Conservation (phyloP, 2,113 vertebrate species). For the Ochotona curzoniae region DNA sequence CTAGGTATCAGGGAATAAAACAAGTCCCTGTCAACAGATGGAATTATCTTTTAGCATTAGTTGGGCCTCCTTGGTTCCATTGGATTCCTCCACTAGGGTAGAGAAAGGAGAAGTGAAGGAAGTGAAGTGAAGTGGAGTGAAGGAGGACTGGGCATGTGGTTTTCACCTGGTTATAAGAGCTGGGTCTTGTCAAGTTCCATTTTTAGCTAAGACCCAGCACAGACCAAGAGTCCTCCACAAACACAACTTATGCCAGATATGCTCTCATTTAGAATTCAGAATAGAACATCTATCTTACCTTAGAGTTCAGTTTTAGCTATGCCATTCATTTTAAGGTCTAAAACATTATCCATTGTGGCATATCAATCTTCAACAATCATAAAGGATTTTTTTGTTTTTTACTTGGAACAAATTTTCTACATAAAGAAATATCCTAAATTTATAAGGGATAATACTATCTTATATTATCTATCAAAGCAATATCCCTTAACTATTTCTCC, state of each 20-base stretch:
- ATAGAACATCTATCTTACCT: constrained; percentile 34
- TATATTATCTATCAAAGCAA: not conserved
- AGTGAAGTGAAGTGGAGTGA: no score
- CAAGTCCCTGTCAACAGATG: not conserved
- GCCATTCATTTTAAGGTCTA: constrained; percentile 1
- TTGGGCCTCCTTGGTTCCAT: not conserved
- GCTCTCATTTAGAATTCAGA: not conserved
- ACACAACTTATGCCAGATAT: not conserved
- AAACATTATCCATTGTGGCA: constrained; percentile 27
- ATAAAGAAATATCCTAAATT: constrained; percentile 30
- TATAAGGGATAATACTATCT: not conserved
- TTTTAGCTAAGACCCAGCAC: not conserved
- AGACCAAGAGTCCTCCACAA: not conserved
- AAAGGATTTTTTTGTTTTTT: constrained; percentile 42
- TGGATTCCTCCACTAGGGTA: not conserved
- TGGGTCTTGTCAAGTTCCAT: not conserved
- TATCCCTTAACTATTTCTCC: no score
- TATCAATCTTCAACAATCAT: constrained; percentile 1
- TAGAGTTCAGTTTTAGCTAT: constrained; percentile 30
- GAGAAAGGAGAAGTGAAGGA: not conserved
- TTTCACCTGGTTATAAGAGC: not conserved
- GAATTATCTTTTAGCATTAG: not conserved
- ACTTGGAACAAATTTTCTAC: constrained; percentile 25
- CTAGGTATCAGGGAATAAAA: not conserved
- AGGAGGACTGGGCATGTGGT: no score